A percentile compares a stretch with the other conserved stretches of the same genome.
These are phyloP conservation scores for Phalacrocorax brasilianus DNA, from an alignment of 2,113 vertebrate genomes.

Conservation along the genomic window DNA sequence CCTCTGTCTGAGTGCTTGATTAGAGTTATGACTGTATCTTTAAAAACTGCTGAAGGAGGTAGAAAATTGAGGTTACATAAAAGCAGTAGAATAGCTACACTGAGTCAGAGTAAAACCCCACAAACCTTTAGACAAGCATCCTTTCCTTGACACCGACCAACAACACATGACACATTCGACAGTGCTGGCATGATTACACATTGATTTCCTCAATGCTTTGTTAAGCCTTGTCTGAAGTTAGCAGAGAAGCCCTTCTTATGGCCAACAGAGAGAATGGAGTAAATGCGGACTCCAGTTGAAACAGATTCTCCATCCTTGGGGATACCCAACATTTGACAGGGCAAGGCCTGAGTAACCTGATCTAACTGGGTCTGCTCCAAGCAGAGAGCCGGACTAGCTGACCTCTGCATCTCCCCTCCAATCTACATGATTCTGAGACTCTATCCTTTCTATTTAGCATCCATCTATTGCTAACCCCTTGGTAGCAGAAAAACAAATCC, in stretches of 20 bases:
- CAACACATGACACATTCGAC: rapidly evolving
- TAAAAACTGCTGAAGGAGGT: neutral
- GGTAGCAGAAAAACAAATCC: neutral
- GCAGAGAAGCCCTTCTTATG: neutral
- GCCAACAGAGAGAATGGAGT: neutral
- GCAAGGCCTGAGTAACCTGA: neutral
- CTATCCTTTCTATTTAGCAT: neutral
- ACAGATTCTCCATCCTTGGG: neutral
- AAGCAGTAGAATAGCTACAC: neutral
- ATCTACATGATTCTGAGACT: neutral
- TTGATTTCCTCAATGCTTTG: neutral
- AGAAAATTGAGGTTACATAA: neutral
- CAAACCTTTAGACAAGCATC: neutral
- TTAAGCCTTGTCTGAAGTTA: neutral
- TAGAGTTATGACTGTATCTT: neutral
- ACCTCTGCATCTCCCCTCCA: neutral
- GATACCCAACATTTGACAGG: neutral
- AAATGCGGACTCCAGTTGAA: neutral
- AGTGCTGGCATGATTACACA: neutral
- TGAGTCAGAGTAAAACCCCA: neutral
- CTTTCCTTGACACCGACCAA: neutral
- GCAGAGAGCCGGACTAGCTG: neutral
- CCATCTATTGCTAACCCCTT: neutral
- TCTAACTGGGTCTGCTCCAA: neutral
- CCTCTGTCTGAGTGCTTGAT: neutral